Evolutionary conservation across 2,888 invertebrate genomes (phyloP).

Genomic region (Drosophila niveifrons): DNA sequence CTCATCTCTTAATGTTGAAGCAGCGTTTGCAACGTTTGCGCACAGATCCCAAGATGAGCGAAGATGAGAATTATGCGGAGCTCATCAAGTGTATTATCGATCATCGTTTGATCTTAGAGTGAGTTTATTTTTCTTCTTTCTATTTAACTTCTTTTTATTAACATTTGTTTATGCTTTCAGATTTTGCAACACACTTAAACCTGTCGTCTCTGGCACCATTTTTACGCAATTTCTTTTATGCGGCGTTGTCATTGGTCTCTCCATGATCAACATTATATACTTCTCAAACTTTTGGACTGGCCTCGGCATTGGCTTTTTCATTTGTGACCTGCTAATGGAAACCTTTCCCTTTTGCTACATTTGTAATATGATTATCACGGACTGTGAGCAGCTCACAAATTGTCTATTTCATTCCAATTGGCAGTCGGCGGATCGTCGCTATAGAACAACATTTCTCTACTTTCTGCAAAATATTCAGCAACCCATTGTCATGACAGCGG

Average conservation of each 20-base stretch:
- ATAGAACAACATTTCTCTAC: slow-evolving; percentile 42
- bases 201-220: slow-evolving; percentile 61
- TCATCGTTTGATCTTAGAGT: slow-evolving; percentile 58
- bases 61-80: slow-evolving; percentile 43
- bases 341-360: slow-evolving; percentile 69
- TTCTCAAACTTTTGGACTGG: slow-evolving; percentile 59
- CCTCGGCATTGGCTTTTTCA: slow-evolving; percentile 33
- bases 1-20: slow-evolving; percentile 49
- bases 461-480: slow-evolving; percentile 65
- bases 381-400: slow-evolving; percentile 46
- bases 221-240: slow-evolving; percentile 59
- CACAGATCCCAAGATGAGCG: slow-evolving; percentile 24
- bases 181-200: slow-evolving; percentile 44
- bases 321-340: slow-evolving; percentile 46
- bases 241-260: slow-evolving; percentile 55
- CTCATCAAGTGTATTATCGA: slow-evolving; percentile 53
- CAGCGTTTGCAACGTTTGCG: slow-evolving; percentile 40
- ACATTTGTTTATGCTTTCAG: slow-evolving; percentile 19
- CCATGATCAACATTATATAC: slow-evolving; percentile 59
- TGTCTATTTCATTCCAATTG: slow-evolving; percentile 67
- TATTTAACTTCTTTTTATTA: no score
- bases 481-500: slow-evolving; percentile 58
- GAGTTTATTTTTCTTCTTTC: background rate
- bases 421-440: slow-evolving; percentile 48
- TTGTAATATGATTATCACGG: slow-evolving; percentile 53